Evolutionary conservation across 1,140 invertebrate genomes (phyloP).

Genomic region (Nasonia giraulti): DNA sequence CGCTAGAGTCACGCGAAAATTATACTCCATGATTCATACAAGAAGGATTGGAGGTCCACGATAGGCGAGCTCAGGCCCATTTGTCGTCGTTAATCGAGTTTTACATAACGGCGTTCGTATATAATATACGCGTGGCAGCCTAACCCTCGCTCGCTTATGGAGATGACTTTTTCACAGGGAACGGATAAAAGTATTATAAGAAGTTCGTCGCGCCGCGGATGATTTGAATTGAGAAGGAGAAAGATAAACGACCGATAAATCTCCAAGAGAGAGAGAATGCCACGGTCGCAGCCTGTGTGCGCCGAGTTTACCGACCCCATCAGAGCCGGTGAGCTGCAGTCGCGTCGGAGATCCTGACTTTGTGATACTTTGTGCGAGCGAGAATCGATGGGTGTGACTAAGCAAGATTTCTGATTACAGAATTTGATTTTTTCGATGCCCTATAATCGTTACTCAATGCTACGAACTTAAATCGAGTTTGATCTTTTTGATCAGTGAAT

Average conservation of each 20-base stretch:
- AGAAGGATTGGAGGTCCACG: neutral
- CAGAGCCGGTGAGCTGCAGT: neutral
- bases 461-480: too few species aligned
- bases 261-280: constrained; percentile 11
- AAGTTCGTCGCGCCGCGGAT: neutral
- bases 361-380: constrained; percentile 4
- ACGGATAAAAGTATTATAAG: neutral
- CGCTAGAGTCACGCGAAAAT: constrained; percentile 11
- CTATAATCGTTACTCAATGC: too few species aligned
- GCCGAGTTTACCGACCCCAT: neutral
- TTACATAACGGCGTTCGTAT: neutral
- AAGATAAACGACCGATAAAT: neutral
- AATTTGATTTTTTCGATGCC: neutral
- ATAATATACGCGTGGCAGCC: neutral
- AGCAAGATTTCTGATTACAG: neutral
- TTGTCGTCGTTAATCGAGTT: constrained; percentile 7
- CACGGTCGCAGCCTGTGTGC: neutral
- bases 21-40: neutral
- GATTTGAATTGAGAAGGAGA: constrained; percentile 8
- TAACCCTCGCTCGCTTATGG: too few species aligned
- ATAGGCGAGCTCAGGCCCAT: neutral
- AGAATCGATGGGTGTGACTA: neutral
- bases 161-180: constrained; percentile 1
- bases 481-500: too few species aligned
- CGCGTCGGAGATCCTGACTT: constrained; percentile 23